Base-by-base conservation (phyloP, 2,113 vertebrate genomes). In the Pontoporia blainvillei region DNA sequence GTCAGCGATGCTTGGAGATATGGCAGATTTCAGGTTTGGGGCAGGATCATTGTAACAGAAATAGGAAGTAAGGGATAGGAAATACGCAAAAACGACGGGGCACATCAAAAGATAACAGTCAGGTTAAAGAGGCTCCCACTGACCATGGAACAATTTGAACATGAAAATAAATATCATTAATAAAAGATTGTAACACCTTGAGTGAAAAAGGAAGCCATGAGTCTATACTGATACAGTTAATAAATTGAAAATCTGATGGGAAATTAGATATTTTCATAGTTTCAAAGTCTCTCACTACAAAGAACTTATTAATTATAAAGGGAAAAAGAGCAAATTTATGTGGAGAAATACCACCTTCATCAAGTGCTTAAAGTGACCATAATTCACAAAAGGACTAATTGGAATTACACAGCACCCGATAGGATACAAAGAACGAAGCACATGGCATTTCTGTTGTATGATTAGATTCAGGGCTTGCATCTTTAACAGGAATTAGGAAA, bases 371-470 rank as follows among this genome's bases (percentile, higher is more conserved):
- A 41, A 41, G 39, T 10, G n/a, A 52, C n/a, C n/a, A 1, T 17
- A 36, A 66, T 46, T n/a, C 69, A 31, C 15, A 67, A 90, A 59
- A 21, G 31, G 57, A 78, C 8, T 4, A 54, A 17, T 5, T 20
- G 34, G 41, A 67, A 36, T 31, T 49, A 7, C 0, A 25, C 21
- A 41, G 8, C 61, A 23, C 49, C 69, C 27, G 69, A 17, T 23
- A 71, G 12, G 14, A 25, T 7, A 3, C 11, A 9, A 23, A 10
- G 17, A 44, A 52, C 36, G 2, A 41, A 61, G 23, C 34, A n/a
- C 31, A 31, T 0, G 2, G 25, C 2, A 0, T 25, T 21, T 44
- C 44, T 54, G 29, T 6, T 8, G 6, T 2, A 41, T 0, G 0
- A 54, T 44, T 23, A 64, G 36, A 83, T 8, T 59, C 46, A 25